Percentiles rank a stretch among this genome's conserved stretches.
These are phyloP conservation scores for Pterois miles DNA, from an alignment of 2,797 vertebrate species.

Conservation along the genomic window DNA sequence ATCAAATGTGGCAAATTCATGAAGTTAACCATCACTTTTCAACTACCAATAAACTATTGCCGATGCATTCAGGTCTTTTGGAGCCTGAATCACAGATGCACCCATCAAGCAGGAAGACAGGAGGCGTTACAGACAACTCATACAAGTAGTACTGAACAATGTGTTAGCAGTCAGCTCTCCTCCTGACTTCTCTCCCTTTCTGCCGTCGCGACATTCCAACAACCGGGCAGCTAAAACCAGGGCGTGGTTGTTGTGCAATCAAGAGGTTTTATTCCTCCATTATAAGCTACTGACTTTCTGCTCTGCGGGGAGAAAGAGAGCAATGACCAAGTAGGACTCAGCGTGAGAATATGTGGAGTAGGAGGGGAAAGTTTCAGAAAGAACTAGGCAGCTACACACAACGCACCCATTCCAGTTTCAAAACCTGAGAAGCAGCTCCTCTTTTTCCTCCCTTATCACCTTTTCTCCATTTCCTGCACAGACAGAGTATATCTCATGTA, in stretches of 20 bases:
- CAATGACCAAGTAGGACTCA: background rate
- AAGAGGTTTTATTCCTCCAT: constrained; percentile 19
- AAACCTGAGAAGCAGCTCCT: constrained; percentile 2
- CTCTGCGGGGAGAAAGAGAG: constrained; percentile 4
- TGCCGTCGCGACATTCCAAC: constrained; percentile 22
- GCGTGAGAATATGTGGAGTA: background rate
- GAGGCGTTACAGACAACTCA: constrained; percentile 42
- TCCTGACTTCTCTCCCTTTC: background rate
- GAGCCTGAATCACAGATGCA: background rate
- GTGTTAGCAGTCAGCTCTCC: background rate
- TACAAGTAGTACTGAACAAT: constrained; percentile 4
- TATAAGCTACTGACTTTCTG: constrained; percentile 2
- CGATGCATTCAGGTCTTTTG: background rate
- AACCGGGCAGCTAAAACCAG: background rate
- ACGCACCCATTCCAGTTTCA: background rate
- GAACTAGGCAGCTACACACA: background rate
- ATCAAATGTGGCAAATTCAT: background rate
- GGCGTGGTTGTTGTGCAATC: constrained; percentile 40
- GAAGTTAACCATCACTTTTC: background rate
- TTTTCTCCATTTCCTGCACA: background rate
- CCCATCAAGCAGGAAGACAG: constrained; percentile 8
- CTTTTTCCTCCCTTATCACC: background rate
- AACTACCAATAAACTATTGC: too few species aligned
- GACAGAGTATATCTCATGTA: background rate
- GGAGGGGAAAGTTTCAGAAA: background rate